Percentiles rank a stretch among this genome's conserved stretches.
Evolutionary conservation across 2,797 vertebrate genomes (phyloP).

Genomic region (Sciurus carolinensis): DNA sequence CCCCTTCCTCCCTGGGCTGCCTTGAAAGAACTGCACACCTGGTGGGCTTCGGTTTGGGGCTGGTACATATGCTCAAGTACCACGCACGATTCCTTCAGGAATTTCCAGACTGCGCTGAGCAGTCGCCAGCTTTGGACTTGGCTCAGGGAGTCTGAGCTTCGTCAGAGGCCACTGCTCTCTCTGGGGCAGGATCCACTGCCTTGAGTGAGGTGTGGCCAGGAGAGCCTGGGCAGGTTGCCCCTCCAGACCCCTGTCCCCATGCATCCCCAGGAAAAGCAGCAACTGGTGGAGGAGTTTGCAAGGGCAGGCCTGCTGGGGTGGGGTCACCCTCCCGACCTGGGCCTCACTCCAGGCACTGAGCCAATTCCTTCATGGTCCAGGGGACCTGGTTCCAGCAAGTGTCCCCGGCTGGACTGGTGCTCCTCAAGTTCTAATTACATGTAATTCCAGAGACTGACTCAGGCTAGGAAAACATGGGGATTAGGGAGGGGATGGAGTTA

Average conservation of each 20-base stretch:
- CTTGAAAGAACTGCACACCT: neutral
- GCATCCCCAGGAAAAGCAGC: neutral
- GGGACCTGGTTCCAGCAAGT: fast-evolving
- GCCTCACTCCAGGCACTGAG: neutral
- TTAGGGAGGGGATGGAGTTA: neutral
- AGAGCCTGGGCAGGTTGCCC: neutral
- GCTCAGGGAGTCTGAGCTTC: neutral
- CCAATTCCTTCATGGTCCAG: neutral
- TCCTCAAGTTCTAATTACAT: neutral
- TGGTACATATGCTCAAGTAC: too few relatives aligned
- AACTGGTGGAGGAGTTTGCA: neutral
- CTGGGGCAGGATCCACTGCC: too few relatives aligned
- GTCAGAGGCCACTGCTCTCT: fast-evolving
- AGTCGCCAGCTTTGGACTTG: neutral
- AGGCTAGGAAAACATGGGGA: neutral
- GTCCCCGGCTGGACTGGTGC: neutral
- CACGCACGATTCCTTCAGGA: fast-evolving
- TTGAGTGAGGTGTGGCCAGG: neutral
- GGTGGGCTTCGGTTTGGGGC: fast-evolving
- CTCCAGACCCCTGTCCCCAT: too few relatives aligned
- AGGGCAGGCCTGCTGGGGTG: neutral
- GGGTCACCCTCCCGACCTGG: neutral
- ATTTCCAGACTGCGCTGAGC: fast-evolving
- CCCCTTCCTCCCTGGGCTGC: neutral
- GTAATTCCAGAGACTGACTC: neutral